Conservation (phyloP, 2,113 vertebrate species). For the Seriola aureovittata region DNA sequence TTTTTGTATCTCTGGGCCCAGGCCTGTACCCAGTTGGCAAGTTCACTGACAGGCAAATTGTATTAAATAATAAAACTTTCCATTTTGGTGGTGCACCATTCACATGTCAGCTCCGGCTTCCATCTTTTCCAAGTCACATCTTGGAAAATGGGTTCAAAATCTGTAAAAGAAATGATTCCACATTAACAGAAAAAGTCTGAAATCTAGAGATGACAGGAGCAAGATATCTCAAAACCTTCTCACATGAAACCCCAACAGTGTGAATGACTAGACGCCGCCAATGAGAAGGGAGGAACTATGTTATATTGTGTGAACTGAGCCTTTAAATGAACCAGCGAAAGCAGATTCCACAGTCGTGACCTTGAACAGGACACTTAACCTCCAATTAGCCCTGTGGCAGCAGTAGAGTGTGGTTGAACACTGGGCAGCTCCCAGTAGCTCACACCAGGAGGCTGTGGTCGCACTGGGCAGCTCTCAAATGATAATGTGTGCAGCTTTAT, state of each 20-base stretch:
- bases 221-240: no score
- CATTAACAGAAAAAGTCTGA: no score
- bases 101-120: no score
- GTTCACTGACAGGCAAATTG: not conserved
- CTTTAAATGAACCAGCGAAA: not conserved
- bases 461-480: slow-evolving; percentile 16
- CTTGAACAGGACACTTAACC: slow-evolving; percentile 14
- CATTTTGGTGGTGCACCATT: no score
- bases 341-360: not conserved
- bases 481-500: slow-evolving; percentile 28
- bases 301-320: not conserved
- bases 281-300: not conserved
- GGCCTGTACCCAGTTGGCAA: not conserved
- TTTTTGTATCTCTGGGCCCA: not conserved
- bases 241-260: no score
- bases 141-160: not conserved
- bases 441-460: slow-evolving; percentile 18
- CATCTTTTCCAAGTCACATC: not conserved
- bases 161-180: no score
- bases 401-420: slow-evolving; percentile 13
- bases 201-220: no score
- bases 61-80: not conserved
- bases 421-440: slow-evolving; percentile 44
- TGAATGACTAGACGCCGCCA: no score
- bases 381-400: slow-evolving; percentile 23